Evolutionary conservation across 1,140 invertebrate species (phyloP).

Genomic region (Trichonephila inaurata): DNA sequence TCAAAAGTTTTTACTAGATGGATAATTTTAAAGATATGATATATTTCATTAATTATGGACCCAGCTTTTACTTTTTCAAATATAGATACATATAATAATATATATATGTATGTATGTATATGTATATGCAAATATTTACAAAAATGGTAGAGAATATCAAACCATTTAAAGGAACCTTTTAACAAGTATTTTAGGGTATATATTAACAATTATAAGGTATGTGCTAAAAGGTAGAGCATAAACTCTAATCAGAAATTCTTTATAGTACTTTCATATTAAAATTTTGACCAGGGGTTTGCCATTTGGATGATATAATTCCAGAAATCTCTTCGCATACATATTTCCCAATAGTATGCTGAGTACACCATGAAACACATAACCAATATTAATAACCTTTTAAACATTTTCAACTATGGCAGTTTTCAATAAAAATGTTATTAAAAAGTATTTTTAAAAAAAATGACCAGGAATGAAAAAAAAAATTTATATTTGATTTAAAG

Average conservation of each 20-base stretch:
- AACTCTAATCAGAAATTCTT: constrained; percentile 4
- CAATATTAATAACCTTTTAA: not conserved
- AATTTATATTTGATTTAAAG: no score
- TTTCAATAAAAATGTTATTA: no score
- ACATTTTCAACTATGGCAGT: no score
- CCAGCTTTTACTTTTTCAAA: constrained; percentile 44
- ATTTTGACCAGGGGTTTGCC: not conserved
- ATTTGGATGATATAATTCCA: not conserved
- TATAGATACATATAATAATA: constrained; percentile 54
- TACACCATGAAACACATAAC: not conserved
- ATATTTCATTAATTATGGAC: constrained; percentile 57
- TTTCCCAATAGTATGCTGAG: not conserved
- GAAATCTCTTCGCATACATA: not conserved
- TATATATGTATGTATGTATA: constrained; percentile 40
- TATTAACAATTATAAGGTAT: constrained; percentile 40
- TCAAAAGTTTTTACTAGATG: not conserved
- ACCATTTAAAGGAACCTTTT: constrained; percentile 59
- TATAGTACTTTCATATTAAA: constrained; percentile 13
- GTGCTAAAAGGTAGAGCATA: constrained; percentile 30
- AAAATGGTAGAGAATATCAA: constrained; percentile 64
- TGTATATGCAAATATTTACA: constrained; percentile 64
- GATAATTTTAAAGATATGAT: constrained; percentile 23
- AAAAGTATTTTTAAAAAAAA: no score
- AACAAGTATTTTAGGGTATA: constrained; percentile 44
- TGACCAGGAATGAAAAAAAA: no score